Evolutionary conservation across 1,140 invertebrate genomes (phyloP).

Genomic region (Lepeophtheirus salmonis): DNA sequence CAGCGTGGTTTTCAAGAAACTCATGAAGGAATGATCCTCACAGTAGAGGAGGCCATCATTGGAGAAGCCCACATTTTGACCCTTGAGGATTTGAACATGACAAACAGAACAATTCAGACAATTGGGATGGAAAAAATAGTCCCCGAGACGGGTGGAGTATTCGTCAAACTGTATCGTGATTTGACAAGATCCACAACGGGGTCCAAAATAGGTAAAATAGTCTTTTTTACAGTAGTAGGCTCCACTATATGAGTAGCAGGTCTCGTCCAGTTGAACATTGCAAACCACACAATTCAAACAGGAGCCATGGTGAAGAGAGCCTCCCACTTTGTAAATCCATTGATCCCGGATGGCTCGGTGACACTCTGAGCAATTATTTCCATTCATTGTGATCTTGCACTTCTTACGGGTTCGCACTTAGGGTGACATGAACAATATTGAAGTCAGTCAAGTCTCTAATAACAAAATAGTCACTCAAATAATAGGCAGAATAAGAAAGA

Average conservation of each 20-base stretch:
- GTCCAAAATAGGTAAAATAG: conserved; percentile 14
- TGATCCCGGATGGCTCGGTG: conserved; percentile 13
- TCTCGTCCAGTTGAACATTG: background rate
- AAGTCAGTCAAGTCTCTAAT: background rate
- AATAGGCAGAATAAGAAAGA: too few relatives aligned
- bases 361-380: conserved; percentile 13
- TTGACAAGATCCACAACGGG: conserved; percentile 5
- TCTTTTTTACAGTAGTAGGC: conserved; percentile 10
- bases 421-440: conserved; percentile 1
- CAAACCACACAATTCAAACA: conserved; percentile 15
- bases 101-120: conserved; percentile 11
- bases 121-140: conserved; percentile 10
- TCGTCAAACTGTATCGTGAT: conserved; percentile 1
- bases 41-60: conserved; percentile 13
- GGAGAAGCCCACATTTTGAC: conserved; percentile 9
- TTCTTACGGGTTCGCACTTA: background rate
- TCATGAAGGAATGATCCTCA: conserved; percentile 16
- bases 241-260: conserved; percentile 11
- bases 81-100: background rate
- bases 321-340: conserved; percentile 12
- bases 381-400: background rate
- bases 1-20: conserved; percentile 11
- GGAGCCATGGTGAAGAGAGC: background rate
- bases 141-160: background rate
- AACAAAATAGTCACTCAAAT: background rate